Evolutionary conservation across 2,113 vertebrate species (phyloP).

Genomic region (Cyrtonyx montezumae): DNA sequence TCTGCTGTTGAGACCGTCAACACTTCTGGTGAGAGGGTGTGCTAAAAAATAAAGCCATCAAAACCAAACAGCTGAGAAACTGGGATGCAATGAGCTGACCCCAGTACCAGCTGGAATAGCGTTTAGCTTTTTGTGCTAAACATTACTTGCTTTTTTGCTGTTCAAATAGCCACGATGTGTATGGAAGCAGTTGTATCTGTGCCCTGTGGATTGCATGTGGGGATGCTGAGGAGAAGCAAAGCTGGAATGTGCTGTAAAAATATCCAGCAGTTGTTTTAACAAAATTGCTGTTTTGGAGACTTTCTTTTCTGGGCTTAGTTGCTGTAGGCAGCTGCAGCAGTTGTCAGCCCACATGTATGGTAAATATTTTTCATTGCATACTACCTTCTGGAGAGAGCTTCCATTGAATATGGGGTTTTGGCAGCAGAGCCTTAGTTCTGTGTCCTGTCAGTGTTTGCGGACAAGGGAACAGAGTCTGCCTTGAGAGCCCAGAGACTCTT

Average conservation of each 20-base stretch:
- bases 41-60: not conserved
- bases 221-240: not conserved
- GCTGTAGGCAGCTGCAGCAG: not conserved
- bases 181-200: not conserved
- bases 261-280: not conserved
- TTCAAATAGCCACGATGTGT: not conserved
- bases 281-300: not conserved
- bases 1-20: constrained; percentile 39
- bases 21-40: constrained; percentile 80
- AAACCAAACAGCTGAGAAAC: not conserved
- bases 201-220: not conserved
- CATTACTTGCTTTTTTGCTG: not conserved
- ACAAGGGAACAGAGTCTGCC: not conserved
- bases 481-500: not conserved
- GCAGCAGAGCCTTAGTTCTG: not conserved
- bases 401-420: not conserved
- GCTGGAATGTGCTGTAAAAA: not conserved
- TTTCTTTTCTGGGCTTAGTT: not conserved
- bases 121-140: not conserved
- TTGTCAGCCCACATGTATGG: not conserved
- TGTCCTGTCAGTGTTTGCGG: not conserved
- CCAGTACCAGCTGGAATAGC: not conserved
- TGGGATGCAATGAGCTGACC: not conserved
- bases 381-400: not conserved
- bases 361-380: not conserved